Base-by-base conservation (phyloP, 2,888 invertebrate genomes). In the Drosophila flavopinicola region DNA sequence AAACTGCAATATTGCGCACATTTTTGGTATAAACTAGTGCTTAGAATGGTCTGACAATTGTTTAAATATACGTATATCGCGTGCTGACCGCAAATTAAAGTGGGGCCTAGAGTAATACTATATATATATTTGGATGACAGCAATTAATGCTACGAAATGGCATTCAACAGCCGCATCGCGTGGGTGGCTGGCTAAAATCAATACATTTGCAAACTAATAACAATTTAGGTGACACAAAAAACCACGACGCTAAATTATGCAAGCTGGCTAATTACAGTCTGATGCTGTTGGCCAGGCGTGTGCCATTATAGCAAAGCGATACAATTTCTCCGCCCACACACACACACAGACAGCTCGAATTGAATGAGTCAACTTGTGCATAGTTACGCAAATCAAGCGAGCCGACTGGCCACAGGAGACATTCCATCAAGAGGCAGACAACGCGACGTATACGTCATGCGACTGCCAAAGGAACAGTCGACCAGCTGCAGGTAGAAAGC, bases 341-440 rank as follows among this genome's bases (percentile, higher is more conserved):
- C 32, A 24, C 37, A 41, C 39, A 37, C 29, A 38, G 35, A 33
- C 6, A 33, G n/a, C 39, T 30, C 13, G 13, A 38, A 30, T 6
- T 38, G 53, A 49, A 70, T 80, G 83, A 82, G 85, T 75, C 80
- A 78, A 78, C 85, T 75, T 82, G 72, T 85, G 69, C 75, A 64
- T 57, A 70, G 79, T 85, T 80, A 71, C 69, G 78, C 86, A 82
- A 80, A 85, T 78, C 73, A 83, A 54, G 71, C 60, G 56, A 51
- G 44, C 53, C 51, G 54, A 64, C 75, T 65, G 79, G 66, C 63
- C 79, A 69, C 80, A 48, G 65, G 85, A 83, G 80, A 83, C 76
- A 73, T 73, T 56, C 52, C 66, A 70, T 75, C 70, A 73, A 70
- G 64, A 53, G 75, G 49, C 75, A 68, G 83, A 78, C 75, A 80